Evolutionary conservation across 53 echinoderm and acorn worm genomes (phyloP), one percentile per base, ranked within the genome.

Genomic region (Stichopus horrens): DNA sequence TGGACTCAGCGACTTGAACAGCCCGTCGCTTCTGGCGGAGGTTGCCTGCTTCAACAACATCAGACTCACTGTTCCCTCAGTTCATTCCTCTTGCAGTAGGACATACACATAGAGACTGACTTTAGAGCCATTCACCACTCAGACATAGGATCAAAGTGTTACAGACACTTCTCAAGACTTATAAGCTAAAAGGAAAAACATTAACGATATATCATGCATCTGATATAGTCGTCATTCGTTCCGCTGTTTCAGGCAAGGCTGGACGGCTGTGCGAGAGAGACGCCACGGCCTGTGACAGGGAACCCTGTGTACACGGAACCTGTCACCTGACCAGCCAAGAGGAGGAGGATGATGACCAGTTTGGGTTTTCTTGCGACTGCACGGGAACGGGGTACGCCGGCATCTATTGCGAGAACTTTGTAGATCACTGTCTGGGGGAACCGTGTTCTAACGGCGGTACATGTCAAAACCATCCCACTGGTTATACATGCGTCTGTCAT

Each of bases 271-370:
- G 86, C 16, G 71, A 86, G 16, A 65, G 86, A 13, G 74, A 86
- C 18, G 86, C 86, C 37, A 86, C 86, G 7, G 54, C 86, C 7
- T 86, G 86, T 86, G 86, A 86, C 56, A 74, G 14, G 14, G 73
- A 68, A 73, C 86, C 86, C 7, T 86, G 86, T 10, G 4, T 16
- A 73, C 73, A 73, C 53, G 86, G 74, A 16, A 55, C 9, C 54
- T 73, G 73, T 11, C 16, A 53, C 21, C n/a, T 68, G 7, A 13
- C 37, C 1, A 19, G 8, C 37, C 58, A 83, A 63, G 21, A 4
- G 1, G 7, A 16, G 6, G 59, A 58, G 13, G 86, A 56, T 8
- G 75, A 74, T 9, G 74, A 71, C 11, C 52, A 6, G 3, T 37
- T 73, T 16, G 18, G 11, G 7, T 71, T 9, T 53, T 22, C 54